Base-by-base conservation (phyloP, 2,888 invertebrate genomes). In the Drosophila aldrichi region DNA sequence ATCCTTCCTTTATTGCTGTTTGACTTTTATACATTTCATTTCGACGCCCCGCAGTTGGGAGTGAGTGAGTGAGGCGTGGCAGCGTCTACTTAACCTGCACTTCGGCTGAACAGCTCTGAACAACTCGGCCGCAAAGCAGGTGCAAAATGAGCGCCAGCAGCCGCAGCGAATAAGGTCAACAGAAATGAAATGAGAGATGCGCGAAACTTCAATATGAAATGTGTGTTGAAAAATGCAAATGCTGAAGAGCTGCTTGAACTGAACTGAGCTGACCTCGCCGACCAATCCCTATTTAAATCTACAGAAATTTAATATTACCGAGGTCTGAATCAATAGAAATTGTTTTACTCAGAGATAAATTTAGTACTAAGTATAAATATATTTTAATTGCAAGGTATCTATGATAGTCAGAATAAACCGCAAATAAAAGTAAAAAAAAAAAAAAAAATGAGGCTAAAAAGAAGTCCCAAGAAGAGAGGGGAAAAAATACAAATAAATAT, bases 21-120 rank as follows among this genome's bases (percentile, higher is more conserved):
- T 51, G 66, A 75, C 77, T 79, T 75, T 70, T 68, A 68, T 70
- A 74, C 74, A 74, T 79, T 77, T 65, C 75, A 59, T 25, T 70
- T 74, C 61, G 52, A 32, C 43, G 49, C 46, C 36, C 43, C 34
- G 43, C 4, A 40, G 60, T 49, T 49, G 32, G 34, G 56, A 62
- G 8, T n/a, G 2, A 40, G 32, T 29, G 56, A 62, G 8, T n/a
- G 2, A 40, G n/a, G 51, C 62, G 62, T 34, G 32, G 34, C 60
- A 58, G 25, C 70, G 61, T 63, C 77, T 69, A 81, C 82, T 79
- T 75, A 67, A 69, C 71, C 75, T 57, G 81, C 44, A 60, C 66
- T 66, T 49, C 46, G 70, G 68, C 18, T 63, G 43, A 59, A 66
- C 64, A 40, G 60, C 62, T 62, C 40, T 36, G 40, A 55, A 54